Percentiles rank a stretch among this genome's conserved stretches.
phyloP scores from a whole-genome alignment of 2,113 vertebrate genomes.

The Bolborhynchus lineola region DNA sequence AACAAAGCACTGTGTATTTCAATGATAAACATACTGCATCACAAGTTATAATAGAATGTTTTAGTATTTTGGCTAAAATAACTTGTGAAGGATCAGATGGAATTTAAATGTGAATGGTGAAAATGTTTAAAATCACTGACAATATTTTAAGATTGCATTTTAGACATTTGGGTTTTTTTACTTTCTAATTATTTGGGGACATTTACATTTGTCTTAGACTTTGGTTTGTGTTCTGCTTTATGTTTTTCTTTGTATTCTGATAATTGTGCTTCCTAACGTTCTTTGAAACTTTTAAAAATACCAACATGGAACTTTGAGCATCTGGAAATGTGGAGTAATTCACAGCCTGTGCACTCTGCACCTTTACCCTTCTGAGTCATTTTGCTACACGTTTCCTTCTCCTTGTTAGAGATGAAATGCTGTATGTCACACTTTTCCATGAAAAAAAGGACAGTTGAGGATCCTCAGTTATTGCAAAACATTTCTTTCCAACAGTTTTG shows the following conservation, averaged over 20 bases:
- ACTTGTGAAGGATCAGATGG: background rate
- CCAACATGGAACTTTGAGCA: background rate
- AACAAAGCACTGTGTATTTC: background rate
- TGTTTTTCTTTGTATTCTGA: background rate
- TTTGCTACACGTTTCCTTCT: background rate
- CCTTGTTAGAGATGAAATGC: background rate
- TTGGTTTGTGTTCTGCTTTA: background rate
- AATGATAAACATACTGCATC: background rate
- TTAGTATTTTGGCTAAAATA: background rate
- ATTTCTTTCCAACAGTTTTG: background rate
- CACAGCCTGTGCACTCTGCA: background rate
- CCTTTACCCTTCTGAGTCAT: background rate
- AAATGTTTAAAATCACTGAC: constrained; percentile 9
- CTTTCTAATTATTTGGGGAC: background rate
- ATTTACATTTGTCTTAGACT: background rate
- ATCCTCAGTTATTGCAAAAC: background rate
- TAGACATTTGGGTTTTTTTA: background rate
- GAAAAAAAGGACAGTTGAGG: background rate
- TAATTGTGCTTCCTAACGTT: background rate
- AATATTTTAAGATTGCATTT: background rate
- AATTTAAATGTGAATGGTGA: background rate
- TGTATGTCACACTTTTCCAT: background rate
- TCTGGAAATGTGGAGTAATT: background rate
- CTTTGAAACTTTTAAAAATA: background rate
- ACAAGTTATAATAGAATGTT: background rate